Percentiles rank a stretch among this genome's conserved stretches.
phyloP scores from a whole-genome alignment of 2,888 invertebrate genomes.

The Meliscaeva auricollis region DNA sequence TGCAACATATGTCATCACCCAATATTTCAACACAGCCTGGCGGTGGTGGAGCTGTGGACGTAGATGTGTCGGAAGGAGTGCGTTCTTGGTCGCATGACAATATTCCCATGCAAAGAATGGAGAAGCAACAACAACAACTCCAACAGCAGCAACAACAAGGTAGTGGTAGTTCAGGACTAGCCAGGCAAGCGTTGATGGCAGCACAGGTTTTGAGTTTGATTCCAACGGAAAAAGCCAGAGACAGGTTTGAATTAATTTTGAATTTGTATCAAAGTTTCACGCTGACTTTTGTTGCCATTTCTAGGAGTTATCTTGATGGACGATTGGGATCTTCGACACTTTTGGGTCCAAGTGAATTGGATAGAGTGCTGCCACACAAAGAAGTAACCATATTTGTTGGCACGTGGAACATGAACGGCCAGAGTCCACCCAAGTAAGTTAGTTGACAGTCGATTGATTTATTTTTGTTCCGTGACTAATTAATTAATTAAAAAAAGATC shows the following conservation, averaged over 20 bases:
- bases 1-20: conserved; percentile 83
- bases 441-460: not conserved
- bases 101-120: conserved; percentile 79
- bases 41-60: conserved; percentile 69
- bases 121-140: conserved; percentile 85
- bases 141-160: conserved; percentile 24
- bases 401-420: conserved; percentile 99
- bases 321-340: conserved; percentile 92
- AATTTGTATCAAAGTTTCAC: too few relatives aligned
- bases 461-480: conserved; percentile 6
- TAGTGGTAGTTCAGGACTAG: conserved; percentile 82
- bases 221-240: conserved; percentile 92
- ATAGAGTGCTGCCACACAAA: conserved; percentile 93
- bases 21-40: conserved; percentile 82
- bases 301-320: conserved; percentile 91
- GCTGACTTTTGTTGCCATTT: conserved; percentile 1
- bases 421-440: conserved; percentile 91
- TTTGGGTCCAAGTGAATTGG: conserved; percentile 93
- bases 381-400: conserved; percentile 95
- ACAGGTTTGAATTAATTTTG: conserved; percentile 87
- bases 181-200: conserved; percentile 90
- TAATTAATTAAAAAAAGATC: not conserved
- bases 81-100: conserved; percentile 83
- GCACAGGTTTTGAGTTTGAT: conserved; percentile 92
- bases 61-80: conserved; percentile 76